Conservation (phyloP, 2,113 vertebrate genomes). For the Zosterops lateralis region DNA sequence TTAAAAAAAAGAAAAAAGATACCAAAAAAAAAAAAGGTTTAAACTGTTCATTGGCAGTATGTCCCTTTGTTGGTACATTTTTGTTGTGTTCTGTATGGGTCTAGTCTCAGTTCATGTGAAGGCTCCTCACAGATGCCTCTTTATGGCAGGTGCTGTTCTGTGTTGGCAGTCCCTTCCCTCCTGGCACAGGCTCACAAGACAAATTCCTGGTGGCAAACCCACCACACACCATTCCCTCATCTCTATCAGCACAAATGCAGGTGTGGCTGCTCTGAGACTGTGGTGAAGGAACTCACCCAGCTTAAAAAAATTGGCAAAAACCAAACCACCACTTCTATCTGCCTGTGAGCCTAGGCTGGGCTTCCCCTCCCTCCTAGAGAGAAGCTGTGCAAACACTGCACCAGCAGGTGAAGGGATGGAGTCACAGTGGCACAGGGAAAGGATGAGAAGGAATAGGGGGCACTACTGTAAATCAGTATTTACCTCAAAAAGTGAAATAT, state of each 20-base stretch:
- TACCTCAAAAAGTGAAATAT: neutral
- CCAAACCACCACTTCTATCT: neutral
- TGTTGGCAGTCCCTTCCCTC: conserved; percentile 4
- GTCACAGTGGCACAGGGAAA: neutral
- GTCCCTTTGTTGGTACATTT: conserved; percentile 51
- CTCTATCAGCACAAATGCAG: conserved; percentile 3
- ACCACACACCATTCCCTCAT: neutral
- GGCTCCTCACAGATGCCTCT: neutral
- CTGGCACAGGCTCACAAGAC: neutral
- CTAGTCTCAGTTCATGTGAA: neutral
- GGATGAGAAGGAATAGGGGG: neutral
- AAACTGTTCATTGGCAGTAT: conserved; percentile 13
- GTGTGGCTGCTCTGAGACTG: neutral
- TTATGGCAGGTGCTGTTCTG: conserved; percentile 11
- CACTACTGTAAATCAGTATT: neutral
- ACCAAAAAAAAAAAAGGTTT: neutral
- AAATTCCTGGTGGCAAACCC: neutral
- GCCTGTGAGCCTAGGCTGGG: neutral
- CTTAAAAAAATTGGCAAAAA: neutral
- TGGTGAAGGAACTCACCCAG: neutral
- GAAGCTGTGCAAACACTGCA: neutral
- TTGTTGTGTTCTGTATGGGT: conserved; percentile 3
- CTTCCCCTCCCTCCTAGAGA: neutral
- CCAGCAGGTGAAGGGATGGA: neutral
- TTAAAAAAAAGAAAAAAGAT: neutral